These are phyloP conservation scores for Gasterosteus nipponicus DNA, from an alignment of 2,113 vertebrate species.

Conservation along the genomic window DNA sequence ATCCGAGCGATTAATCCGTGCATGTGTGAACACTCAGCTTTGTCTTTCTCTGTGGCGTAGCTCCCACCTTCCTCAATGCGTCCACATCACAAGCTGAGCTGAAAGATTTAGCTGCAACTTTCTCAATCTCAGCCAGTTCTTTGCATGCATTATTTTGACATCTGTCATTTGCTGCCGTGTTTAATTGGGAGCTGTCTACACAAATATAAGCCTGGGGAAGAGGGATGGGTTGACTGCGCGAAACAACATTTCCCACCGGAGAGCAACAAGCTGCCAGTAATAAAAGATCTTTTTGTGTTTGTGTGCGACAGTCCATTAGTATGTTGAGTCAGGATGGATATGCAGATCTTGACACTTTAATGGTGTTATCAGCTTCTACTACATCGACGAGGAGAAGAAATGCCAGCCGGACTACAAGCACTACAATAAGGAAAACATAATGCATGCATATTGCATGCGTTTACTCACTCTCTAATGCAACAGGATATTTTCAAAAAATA, in stretches of 20 bases:
- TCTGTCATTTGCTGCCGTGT: constrained; percentile 65
- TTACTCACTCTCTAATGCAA: constrained; percentile 12
- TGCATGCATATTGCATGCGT: constrained; percentile 15
- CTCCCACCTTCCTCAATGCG: constrained; percentile 35
- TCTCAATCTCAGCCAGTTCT: constrained; percentile 58
- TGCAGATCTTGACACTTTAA: constrained; percentile 38
- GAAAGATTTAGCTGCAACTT: constrained; percentile 55
- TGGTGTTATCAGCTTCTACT: constrained; percentile 59
- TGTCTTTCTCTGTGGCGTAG: constrained; percentile 14
- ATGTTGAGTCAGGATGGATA: constrained; percentile 45
- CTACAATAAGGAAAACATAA: constrained; percentile 20
- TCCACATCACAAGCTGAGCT: constrained; percentile 51
- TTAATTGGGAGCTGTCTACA: constrained; percentile 77
- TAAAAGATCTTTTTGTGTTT: constrained; percentile 74
- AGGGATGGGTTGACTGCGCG: constrained; percentile 65
- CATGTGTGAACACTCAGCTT: constrained; percentile 16
- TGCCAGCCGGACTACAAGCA: constrained; percentile 9
- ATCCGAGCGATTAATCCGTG: constrained; percentile 9
- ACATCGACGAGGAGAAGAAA: constrained; percentile 6
- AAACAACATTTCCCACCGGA: constrained; percentile 69
- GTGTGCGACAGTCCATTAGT: constrained; percentile 68
- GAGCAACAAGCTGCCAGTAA: constrained; percentile 66
- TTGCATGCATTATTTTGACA: constrained; percentile 65
- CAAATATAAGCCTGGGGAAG: constrained; percentile 58
- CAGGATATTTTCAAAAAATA: neutral